phyloP scores from a whole-genome alignment of 2,888 invertebrate genomes.

The Carcina quercana region DNA sequence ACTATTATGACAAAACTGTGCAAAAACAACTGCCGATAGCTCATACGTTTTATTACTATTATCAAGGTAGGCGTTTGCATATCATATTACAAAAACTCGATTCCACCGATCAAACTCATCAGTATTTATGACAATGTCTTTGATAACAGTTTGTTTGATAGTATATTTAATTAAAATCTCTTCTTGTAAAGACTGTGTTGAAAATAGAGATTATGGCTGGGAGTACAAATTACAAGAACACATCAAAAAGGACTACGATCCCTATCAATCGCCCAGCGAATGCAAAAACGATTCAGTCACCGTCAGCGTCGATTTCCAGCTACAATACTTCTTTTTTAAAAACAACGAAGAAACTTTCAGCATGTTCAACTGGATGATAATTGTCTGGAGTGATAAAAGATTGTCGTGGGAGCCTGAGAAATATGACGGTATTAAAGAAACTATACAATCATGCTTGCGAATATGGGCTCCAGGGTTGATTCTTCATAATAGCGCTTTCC shows the following conservation, averaged over 20 bases:
- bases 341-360: slow-evolving; percentile 22
- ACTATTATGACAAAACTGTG: background rate
- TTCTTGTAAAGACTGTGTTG: slow-evolving; percentile 1
- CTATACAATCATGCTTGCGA: background rate
- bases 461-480: slow-evolving; percentile 28
- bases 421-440: slow-evolving; percentile 22
- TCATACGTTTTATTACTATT: background rate
- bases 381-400: slow-evolving; percentile 27
- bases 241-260: slow-evolving; percentile 5
- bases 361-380: slow-evolving; percentile 3
- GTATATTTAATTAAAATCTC: background rate
- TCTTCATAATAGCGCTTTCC: slow-evolving; percentile 20
- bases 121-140: background rate
- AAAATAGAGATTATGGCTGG: slow-evolving; percentile 9
- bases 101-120: background rate
- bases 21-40: background rate
- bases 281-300: slow-evolving; percentile 1
- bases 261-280: background rate
- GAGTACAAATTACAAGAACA: slow-evolving; percentile 21
- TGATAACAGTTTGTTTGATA: background rate
- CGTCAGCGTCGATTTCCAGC: slow-evolving; percentile 18
- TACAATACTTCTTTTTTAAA: slow-evolving; percentile 30
- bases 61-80: background rate
- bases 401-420: slow-evolving; percentile 30
- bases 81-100: background rate